Percentiles rank a stretch among this genome's conserved stretches.
These are phyloP conservation scores for Pseudonaja textilis DNA, from an alignment of 2,113 vertebrate species.

Conservation along the genomic window DNA sequence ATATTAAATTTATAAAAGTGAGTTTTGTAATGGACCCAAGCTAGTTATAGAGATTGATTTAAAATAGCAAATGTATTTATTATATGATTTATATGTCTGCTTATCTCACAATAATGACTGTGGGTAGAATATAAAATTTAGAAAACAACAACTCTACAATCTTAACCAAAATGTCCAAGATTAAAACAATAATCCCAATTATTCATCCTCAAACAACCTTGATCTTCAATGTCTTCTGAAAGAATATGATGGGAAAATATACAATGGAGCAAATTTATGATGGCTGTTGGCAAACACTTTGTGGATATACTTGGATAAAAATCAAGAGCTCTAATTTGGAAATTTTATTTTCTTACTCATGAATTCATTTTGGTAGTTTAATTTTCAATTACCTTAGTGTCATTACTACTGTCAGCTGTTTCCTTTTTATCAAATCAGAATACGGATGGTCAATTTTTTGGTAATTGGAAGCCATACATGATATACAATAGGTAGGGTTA, in stretches of 20 bases:
- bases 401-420: neutral
- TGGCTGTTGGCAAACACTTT: neutral
- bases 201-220: neutral
- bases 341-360: neutral
- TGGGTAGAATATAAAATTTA: neutral
- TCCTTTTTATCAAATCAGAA: neutral
- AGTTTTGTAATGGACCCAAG: neutral
- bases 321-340: neutral
- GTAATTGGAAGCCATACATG: neutral
- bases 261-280: neutral
- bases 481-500: too few species aligned
- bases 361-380: neutral
- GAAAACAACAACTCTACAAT: neutral
- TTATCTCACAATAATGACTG: neutral
- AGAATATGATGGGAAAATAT: neutral
- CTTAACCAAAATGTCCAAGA: neutral
- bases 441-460: neutral
- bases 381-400: neutral
- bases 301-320: neutral
- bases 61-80: neutral
- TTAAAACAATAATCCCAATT: neutral
- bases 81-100: neutral
- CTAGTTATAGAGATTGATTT: neutral
- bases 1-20: neutral
- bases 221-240: neutral